phyloP scores from a whole-genome alignment of 2,888 invertebrate species.

The Augiades crinisus region DNA sequence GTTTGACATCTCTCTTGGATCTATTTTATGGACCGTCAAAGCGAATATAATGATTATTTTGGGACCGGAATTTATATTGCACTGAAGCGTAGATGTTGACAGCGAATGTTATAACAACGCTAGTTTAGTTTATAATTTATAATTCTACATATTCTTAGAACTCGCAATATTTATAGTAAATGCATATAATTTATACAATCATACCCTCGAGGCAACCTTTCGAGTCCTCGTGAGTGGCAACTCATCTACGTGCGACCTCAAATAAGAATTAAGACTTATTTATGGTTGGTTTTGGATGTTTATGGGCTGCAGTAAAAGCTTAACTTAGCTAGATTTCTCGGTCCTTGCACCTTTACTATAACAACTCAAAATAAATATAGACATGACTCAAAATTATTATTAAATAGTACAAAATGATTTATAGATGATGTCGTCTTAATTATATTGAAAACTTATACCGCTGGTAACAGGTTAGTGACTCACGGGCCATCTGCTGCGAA shows the following conservation, averaged over 20 bases:
- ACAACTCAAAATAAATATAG: background rate
- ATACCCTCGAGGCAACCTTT: no score
- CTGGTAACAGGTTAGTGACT: constrained; percentile 71
- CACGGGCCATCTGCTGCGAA: constrained; percentile 76
- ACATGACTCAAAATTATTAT: constrained; percentile 32
- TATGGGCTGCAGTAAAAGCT: no score
- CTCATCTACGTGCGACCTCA: no score
- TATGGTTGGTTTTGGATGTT: no score
- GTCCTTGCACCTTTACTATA: no score
- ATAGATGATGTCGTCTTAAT: constrained; percentile 59
- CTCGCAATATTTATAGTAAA: constrained; percentile 1
- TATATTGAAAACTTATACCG: constrained; percentile 59
- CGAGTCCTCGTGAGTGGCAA: no score
- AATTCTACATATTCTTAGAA: background rate
- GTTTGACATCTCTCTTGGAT: background rate
- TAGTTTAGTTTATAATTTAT: constrained; percentile 10
- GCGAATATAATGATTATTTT: background rate
- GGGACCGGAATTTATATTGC: background rate
- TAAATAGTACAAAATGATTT: constrained; percentile 43
- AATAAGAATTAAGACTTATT: no score
- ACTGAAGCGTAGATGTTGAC: constrained; percentile 3
- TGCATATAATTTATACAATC: no score
- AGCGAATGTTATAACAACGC: constrained; percentile 3
- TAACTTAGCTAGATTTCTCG: no score
- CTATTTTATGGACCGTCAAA: background rate